Base-by-base conservation (phyloP, 2,113 vertebrate species). In the Hyaena hyaena region DNA sequence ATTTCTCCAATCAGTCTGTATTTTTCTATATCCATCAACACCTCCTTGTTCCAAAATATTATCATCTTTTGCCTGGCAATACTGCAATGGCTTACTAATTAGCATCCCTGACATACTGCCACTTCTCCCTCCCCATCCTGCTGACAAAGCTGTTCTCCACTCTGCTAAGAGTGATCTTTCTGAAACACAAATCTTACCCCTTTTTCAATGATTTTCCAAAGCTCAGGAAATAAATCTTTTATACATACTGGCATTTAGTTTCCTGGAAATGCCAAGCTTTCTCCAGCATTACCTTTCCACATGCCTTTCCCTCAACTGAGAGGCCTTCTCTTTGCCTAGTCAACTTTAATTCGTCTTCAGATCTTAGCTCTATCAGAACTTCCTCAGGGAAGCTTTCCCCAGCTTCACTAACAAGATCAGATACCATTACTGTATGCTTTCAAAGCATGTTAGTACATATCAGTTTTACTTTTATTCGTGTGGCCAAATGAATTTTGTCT, bases 111-210 rank as follows among this genome's bases (percentile, higher is more conserved):
- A 79, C 10, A 65, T 77, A 31, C 0, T 91, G 23, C 53, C 53
- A 19, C 48, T 87, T 48, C 63, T n/a, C 35, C 73, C 21, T 61
- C 16, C 8, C 15, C 10, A n/a, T 9, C 11, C 39, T 82, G 53
- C 28, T 45, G 14, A 61, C 71, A 91, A 87, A 77, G 33, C 63
- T 91, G 53, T 90, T 80, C 81, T 79, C 55, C 23, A 76, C 77
- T 82, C 31, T 63, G 71, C 69, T 90, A 53, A 66, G n/a, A 90
- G 23, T 53, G 69, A 77, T 82, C 66, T 94, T 95, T 68, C 68
- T 76, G 55, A 96, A 96, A 93, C 31, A 84, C 48, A 90, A 61
- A 96, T 84, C 31, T 85, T 45, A 86, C 10, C 11, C 33, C 17
- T 58, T 71, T 90, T 95, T 88, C 43, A 50, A 0, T 31, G 66